Conservation (phyloP, 2,113 vertebrate species). For the Capreolus pygargus region DNA sequence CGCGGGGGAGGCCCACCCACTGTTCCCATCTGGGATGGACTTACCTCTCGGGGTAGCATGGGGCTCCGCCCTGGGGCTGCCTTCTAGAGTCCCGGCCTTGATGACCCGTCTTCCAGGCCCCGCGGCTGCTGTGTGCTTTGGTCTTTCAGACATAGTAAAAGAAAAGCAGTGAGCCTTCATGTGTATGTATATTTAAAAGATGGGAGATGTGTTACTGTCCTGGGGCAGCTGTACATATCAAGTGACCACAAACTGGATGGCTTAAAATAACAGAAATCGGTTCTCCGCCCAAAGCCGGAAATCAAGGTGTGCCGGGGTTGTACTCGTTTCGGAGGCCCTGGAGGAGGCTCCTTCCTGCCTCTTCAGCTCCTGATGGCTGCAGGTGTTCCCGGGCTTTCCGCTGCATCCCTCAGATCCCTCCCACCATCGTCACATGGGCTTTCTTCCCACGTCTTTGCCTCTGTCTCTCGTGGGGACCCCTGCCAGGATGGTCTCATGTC, state of each 20-base stretch:
- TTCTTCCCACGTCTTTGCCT: accelerated
- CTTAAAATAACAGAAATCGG: background rate
- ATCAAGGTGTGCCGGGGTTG: accelerated
- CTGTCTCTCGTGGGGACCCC: accelerated
- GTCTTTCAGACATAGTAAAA: background rate
- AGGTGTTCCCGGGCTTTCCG: accelerated
- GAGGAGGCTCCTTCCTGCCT: background rate
- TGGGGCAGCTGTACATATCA: accelerated
- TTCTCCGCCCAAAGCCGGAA: background rate
- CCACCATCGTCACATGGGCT: accelerated
- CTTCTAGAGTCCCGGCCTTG: accelerated
- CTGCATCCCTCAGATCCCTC: accelerated
- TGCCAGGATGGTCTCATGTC: background rate
- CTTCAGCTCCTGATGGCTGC: background rate
- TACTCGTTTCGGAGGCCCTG: accelerated
- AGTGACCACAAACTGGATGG: background rate
- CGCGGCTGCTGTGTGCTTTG: background rate
- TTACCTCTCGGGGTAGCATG: accelerated
- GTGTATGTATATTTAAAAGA: accelerated
- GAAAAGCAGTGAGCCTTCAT: background rate
- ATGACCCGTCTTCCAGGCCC: background rate
- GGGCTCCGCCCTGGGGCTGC: background rate
- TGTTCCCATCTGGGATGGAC: background rate
- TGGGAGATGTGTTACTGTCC: background rate
- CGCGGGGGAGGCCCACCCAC: accelerated